These are phyloP conservation scores for Tetranychus cinnabarinus DNA, from an alignment of 1,140 invertebrate species.

Conservation along the genomic window DNA sequence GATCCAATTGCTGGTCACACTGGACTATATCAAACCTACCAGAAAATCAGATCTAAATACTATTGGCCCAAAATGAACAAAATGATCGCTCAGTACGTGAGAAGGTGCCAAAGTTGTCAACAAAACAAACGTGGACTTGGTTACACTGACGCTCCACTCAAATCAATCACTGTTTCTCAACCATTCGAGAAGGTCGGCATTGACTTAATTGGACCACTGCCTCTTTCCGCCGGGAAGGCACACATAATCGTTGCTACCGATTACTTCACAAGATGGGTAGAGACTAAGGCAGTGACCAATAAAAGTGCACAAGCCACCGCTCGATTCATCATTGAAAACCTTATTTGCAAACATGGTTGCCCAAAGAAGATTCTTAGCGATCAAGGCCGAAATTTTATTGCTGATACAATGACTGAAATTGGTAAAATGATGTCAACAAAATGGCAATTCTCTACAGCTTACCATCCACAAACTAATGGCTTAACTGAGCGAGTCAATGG, in stretches of 20 bases:
- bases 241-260: conserved; percentile 15
- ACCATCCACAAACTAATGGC: too few relatives aligned
- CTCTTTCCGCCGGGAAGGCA: conserved; percentile 11
- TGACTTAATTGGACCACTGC: conserved; percentile 14
- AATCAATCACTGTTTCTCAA: conserved; percentile 5
- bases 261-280: conserved; percentile 15
- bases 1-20: conserved; percentile 1
- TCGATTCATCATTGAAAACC: conserved; percentile 15
- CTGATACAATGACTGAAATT: too few relatives aligned
- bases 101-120: neutral
- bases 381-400: too few relatives aligned
- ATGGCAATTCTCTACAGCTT: too few relatives aligned
- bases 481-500: too few relatives aligned
- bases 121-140: neutral
- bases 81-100: neutral
- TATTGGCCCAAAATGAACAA: neutral
- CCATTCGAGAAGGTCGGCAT: conserved; percentile 13
- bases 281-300: conserved; percentile 10
- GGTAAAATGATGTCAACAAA: too few relatives aligned
- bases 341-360: conserved; percentile 19
- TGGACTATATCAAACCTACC: neutral
- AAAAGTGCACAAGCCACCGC: neutral
- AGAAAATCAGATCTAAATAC: neutral
- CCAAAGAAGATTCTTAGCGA: neutral
- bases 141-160: neutral